Conservation (phyloP, 2,113 vertebrate species). For the Nothoprocta perdicaria region DNA sequence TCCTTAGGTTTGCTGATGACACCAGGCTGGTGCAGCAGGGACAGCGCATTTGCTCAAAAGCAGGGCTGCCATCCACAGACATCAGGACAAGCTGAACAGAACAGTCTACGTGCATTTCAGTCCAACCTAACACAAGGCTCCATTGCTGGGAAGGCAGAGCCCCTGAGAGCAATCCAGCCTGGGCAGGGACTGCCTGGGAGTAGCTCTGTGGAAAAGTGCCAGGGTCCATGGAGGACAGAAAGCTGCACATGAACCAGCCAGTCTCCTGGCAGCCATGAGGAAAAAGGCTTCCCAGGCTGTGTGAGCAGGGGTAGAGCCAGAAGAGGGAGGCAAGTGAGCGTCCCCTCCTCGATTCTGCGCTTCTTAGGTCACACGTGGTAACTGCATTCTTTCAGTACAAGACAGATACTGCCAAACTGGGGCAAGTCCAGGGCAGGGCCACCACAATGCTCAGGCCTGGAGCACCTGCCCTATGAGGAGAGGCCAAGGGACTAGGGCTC, state of each 20-base stretch:
- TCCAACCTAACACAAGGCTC: background rate
- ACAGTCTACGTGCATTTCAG: fast-evolving
- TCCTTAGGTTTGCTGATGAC: background rate
- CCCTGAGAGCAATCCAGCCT: fast-evolving
- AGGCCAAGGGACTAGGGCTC: background rate
- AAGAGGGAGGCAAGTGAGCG: background rate
- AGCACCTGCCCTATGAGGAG: background rate
- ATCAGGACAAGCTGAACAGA: background rate
- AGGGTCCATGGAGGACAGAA: fast-evolving
- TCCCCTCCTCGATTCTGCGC: background rate
- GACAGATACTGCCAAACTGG: background rate
- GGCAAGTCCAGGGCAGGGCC: background rate
- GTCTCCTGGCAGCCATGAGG: background rate
- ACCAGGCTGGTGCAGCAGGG: background rate
- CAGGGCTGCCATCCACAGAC: background rate
- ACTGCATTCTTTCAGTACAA: no score
- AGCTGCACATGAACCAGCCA: background rate
- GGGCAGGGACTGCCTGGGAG: background rate
- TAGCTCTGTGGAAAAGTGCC: background rate
- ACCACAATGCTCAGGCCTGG: background rate
- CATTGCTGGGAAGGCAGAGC: background rate
- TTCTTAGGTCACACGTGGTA: background rate
- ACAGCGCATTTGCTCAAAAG: fast-evolving
- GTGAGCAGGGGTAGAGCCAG: background rate
- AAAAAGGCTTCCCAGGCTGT: background rate